Evolutionary conservation across 2,888 invertebrate genomes (phyloP), one percentile per base, ranked within the genome.

Genomic region (Melieria omissa): DNA sequence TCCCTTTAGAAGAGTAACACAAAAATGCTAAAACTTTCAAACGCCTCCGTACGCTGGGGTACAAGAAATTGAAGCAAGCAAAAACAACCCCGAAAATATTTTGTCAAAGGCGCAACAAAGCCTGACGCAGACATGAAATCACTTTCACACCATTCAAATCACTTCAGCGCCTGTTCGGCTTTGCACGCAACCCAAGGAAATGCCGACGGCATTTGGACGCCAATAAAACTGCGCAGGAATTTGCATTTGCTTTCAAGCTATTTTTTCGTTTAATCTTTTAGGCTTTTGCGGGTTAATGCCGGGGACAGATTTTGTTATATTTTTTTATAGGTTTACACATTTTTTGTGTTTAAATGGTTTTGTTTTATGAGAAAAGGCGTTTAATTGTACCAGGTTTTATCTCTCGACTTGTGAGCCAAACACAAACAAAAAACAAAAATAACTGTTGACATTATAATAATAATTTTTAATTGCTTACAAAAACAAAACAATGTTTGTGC

Each of bases 371-470:
- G 16, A 60, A 14, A 6, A 57, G 63, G 54, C 63, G 10, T 55
- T 69, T 63, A 69, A 63, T 55, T 52, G 44, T 57, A 69, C 69
- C 62, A 69, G 52, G 49, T 47, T 42, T 55, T 7, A 64, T 54
- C 49, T 46, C n/a, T 12, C 65, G 66, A 61, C 60, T 67, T 67
- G 61, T 49, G 52, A 58, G 49, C 52, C 61, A 52, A 61, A 52
- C 49, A 67, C 47, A 67, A 67, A 41, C 41, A n/a, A 65, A 67
- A 41, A n/a, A 65, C 60, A 41, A 58, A 71, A 72, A 76, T 79
- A 80, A 83, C 83, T 83, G 84, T 84, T 85, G 84, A 85, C 84
- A 84, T 84, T 85, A 82, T 83, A 85, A 84, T 84, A 84, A 84
- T 85, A 84, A 84, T 85, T 84, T 84, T 85, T 85, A 84, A 84